Evolutionary conservation across 2,888 invertebrate genomes (phyloP).

Genomic region (Apamea crenata): DNA sequence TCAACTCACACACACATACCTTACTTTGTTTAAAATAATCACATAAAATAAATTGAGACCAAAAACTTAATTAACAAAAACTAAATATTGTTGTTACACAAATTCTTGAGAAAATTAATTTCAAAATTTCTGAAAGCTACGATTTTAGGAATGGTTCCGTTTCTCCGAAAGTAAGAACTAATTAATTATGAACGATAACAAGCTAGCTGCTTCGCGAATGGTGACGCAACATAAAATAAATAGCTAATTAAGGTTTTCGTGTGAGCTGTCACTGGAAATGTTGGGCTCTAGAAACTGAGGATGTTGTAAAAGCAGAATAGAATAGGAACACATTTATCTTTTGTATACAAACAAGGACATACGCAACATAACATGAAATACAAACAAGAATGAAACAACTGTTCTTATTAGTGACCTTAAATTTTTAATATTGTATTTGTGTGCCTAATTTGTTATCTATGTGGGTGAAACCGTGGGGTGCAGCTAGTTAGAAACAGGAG

Average conservation of each 20-base stretch:
- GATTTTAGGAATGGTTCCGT: background rate
- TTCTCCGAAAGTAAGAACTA: slow-evolving; percentile 32
- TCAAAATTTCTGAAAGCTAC: background rate
- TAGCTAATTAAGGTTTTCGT: slow-evolving; percentile 51
- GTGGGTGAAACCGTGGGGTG: too few species aligned
- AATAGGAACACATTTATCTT: background rate
- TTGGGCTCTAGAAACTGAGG: slow-evolving; percentile 20
- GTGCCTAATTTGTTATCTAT: too few species aligned
- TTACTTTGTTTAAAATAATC: background rate
- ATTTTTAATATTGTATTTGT: too few species aligned
- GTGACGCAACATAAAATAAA: slow-evolving; percentile 35
- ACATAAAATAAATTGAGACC: background rate
- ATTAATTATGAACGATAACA: slow-evolving; percentile 54
- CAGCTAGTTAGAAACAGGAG: too few species aligned
- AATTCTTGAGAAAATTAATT: background rate
- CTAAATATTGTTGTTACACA: background rate
- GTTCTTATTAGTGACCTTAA: background rate
- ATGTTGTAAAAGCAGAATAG: background rate
- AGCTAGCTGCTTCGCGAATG: slow-evolving; percentile 10
- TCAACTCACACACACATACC: background rate
- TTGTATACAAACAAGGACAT: background rate
- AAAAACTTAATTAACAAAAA: background rate
- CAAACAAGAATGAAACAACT: background rate
- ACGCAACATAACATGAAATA: background rate
- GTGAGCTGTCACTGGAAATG: slow-evolving; percentile 32